Evolutionary conservation across 1,140 invertebrate genomes (phyloP).

Genomic region (Pachyrhynchus sulphureomaculatus): DNA sequence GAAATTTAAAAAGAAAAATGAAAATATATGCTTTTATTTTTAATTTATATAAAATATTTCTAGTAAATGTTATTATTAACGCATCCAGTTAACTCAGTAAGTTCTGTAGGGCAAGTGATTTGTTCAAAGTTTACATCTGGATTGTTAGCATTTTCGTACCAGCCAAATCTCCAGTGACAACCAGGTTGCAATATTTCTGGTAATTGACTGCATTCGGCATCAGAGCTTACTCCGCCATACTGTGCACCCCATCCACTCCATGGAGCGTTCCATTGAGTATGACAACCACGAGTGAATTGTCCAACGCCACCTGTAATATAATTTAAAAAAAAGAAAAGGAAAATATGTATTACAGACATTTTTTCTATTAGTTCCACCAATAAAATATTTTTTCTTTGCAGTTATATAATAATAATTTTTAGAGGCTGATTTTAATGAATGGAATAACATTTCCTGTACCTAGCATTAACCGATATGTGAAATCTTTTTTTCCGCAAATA

Average conservation of each 20-base stretch:
- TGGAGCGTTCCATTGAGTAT: no score
- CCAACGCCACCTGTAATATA: constrained; percentile 31
- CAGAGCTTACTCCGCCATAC: constrained; percentile 28
- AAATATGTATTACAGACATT: no score
- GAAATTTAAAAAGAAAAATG: no score
- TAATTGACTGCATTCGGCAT: no score
- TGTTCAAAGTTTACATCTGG: constrained; percentile 30
- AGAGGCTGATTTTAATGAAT: neutral
- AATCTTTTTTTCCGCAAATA: neutral
- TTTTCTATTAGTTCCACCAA: no score
- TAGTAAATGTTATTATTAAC: constrained; percentile 5
- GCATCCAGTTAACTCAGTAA: constrained; percentile 10
- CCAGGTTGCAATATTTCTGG: no score
- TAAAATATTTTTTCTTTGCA: no score
- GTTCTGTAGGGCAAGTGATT: constrained; percentile 9
- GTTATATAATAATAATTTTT: neutral
- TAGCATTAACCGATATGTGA: neutral
- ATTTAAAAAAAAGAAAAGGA: no score
- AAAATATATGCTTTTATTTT: no score
- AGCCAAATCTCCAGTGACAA: no score
- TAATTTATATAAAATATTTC: no score
- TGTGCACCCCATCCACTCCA: constrained; percentile 10
- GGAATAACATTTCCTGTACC: no score
- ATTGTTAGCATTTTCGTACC: constrained; percentile 29
- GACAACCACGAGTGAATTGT: constrained; percentile 24